Base-by-base conservation (phyloP, 2,797 vertebrate genomes). In the Hirundo rustica region DNA sequence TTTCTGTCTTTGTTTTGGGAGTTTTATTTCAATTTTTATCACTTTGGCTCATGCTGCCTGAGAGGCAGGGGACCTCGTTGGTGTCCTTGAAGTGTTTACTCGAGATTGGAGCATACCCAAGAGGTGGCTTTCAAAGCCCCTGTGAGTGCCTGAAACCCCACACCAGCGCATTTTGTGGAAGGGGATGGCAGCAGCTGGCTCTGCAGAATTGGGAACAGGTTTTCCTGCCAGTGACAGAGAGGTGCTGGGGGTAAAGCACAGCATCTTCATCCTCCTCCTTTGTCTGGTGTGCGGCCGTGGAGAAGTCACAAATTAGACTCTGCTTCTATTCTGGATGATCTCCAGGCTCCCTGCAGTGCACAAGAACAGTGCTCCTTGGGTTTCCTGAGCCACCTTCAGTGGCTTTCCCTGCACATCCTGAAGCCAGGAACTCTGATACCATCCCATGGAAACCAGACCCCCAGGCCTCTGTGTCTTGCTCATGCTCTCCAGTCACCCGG, bases 1-100 rank as follows among this genome's bases (percentile, higher is more conserved):
- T 66, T 44, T 79, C 66, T 92, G 65, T 50, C 78, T 91, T 92
- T 92, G 68, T 89, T 90, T 92, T n/a, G 32, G 62, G 72, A 20
- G 2, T n/a, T 84, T 93, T 76, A 62, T 91, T 93, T 85, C 51
- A 55, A 11, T 64, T 89, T 92, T 90, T 91, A 94, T 93, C 91
- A 32, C 76, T 91, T 85, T 85, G 84, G 81, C 54, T 93, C 1
- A 0, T 61, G 85, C 44, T 75, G 57, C 30, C 47, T 53, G 47
- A 84, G 78, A 92, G 72, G 68, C 85, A 88, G 72, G 73, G 55
- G 48, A 88, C 62, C 65, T 91, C 0, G 0, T 7, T 75, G 53
- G 48, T 70, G 55, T 92, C 83, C 77, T 73, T 86, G 55, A 73
- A 93, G 77, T 73, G 76, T 89, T 95, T 89, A 45, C 55, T 75